These are phyloP conservation scores for Prenolepis imparis DNA, from an alignment of 2,888 invertebrate genomes.

Conservation along the genomic window DNA sequence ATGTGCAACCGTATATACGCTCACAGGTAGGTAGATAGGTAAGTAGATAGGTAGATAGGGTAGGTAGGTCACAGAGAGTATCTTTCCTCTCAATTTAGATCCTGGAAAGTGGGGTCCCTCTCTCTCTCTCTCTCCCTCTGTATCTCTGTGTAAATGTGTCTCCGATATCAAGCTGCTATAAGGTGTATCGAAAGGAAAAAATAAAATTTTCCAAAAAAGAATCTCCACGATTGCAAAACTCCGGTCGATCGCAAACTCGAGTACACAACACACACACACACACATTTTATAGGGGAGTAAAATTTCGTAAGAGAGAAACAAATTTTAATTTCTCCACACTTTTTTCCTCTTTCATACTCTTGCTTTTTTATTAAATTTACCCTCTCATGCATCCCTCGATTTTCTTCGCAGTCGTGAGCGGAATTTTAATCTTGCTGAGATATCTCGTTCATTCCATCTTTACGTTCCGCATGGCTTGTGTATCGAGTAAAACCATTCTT, in stretches of 20 bases:
- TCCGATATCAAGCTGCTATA: conserved; percentile 43
- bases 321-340: not conserved
- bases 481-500: conserved; percentile 12
- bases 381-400: not conserved
- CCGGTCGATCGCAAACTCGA: conserved; percentile 43
- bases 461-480: not conserved
- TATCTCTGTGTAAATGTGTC: not conserved
- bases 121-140: not conserved
- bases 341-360: not conserved
- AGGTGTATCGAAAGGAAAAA: conserved; percentile 65
- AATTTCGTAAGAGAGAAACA: conserved; percentile 16
- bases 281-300: conserved; percentile 38
- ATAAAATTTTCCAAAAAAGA: conserved; percentile 57
- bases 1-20: not conserved
- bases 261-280: too few relatives aligned
- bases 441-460: not conserved
- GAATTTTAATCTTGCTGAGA: conserved; percentile 34
- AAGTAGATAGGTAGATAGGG: not conserved
- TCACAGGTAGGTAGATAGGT: not conserved
- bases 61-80: conserved; percentile 46
- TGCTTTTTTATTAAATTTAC: conserved; percentile 37
- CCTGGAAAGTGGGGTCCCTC: conserved; percentile 56
- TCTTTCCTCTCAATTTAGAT: conserved; percentile 35
- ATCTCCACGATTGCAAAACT: conserved; percentile 34
- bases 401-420: not conserved